phyloP scores from a whole-genome alignment of 2,797 vertebrate genomes.

The Pantherophis vulpinus region DNA sequence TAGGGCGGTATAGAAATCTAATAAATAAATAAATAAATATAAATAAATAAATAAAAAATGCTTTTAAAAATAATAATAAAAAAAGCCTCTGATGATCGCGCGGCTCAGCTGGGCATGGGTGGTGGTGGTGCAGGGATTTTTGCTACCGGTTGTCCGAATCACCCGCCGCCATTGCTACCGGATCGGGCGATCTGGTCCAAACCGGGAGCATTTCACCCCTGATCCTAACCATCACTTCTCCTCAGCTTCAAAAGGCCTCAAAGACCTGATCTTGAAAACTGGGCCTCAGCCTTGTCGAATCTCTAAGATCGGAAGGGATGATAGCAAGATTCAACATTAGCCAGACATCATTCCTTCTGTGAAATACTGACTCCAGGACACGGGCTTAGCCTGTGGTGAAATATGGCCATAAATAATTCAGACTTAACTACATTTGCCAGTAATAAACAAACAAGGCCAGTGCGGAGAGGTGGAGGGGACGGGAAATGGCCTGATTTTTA shows the following conservation, averaged over 20 bases:
- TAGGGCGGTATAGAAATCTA: too few species aligned
- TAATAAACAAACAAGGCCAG: constrained; percentile 29
- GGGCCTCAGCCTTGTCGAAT: neutral
- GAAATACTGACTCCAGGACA: neutral
- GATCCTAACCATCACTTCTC: neutral
- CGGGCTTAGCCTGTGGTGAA: constrained; percentile 28
- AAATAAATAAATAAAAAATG: too few species aligned
- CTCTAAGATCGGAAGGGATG: neutral
- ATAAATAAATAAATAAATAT: too few species aligned
- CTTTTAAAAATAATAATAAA: too few species aligned
- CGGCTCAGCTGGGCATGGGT: too few species aligned
- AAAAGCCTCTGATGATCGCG: too few species aligned
- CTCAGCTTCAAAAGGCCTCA: neutral
- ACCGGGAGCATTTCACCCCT: too few species aligned
- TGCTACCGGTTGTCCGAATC: too few species aligned
- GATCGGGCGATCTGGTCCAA: too few species aligned
- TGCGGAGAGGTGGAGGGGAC: neutral
- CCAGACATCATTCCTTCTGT: neutral
- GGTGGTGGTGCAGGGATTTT: too few species aligned
- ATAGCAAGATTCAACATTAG: neutral
- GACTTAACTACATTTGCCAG: constrained; percentile 17
- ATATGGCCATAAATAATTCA: constrained; percentile 36
- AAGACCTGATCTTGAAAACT: neutral
- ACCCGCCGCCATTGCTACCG: too few species aligned
- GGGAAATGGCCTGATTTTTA: neutral